Evolutionary conservation across 2,113 vertebrate genomes (phyloP), one percentile per base, ranked within the genome.

Genomic region (Thinocorus orbignyianus): DNA sequence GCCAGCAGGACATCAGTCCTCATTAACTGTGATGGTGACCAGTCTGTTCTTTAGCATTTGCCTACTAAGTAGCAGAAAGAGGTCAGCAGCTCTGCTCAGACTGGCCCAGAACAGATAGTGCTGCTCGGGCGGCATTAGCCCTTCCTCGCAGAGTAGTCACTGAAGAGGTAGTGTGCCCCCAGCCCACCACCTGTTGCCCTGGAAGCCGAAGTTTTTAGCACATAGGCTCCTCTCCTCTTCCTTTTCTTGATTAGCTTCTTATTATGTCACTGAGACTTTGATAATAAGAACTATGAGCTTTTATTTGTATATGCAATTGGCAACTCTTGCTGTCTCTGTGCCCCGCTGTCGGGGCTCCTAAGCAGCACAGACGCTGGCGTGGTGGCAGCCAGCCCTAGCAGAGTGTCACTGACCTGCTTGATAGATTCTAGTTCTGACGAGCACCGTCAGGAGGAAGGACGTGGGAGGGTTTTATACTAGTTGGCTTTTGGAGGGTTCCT

Each of bases 341-440:
- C 78, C 83, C 68, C 31, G 31, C 86, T 54, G 37, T 92, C 88
- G 93, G 77, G 86, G 55, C 52, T 87, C 65, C 95, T 85, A 42
- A 18, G 51, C 1, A 86, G 85, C 81, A 74, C 80, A 65, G 79
- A 37, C 76, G 90, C 88, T 80, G 88, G 55, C 86, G 39, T 77
- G 84, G 88, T 90, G 85, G 92, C 87, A 95, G 91, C 82, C 90
- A 94, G 68, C 87, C 86, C 71, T 87, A 73, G 66, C 10, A 33
- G 61, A 95, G 51, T 84, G 79, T 71, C 69, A 90, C 83, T 39
- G 7, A 57, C 79, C 62, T 73, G 17, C 51, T 64, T 85, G 91
- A 96, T 54, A 94, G 70, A 62, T 83, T 94, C 41, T 71, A 86
- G 33, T 94, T 95, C 77, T 93, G 89, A 94, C 97, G 93, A 97